These are phyloP conservation scores for Atherinomorus stipes DNA, from an alignment of 2,113 vertebrate species.

Conservation along the genomic window DNA sequence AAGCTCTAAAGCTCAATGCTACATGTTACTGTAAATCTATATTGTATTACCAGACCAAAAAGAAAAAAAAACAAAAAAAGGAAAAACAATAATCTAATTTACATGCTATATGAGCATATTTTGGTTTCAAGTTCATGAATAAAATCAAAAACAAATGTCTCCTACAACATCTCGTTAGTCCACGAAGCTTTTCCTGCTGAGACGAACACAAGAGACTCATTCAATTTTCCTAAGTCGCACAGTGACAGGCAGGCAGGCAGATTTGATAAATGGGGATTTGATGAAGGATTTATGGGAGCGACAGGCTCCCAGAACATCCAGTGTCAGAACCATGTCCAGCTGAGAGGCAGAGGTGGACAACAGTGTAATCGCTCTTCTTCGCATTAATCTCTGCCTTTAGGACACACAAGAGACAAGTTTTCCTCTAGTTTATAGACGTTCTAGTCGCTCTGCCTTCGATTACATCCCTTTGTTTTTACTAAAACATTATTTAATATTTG, in stretches of 20 bases:
- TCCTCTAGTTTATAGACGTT: background rate
- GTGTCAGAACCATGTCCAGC: background rate
- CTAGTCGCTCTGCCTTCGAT: background rate
- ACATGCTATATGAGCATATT: background rate
- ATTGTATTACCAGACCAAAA: background rate
- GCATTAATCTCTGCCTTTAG: background rate
- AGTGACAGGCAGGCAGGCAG: conserved; percentile 48
- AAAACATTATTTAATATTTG: too few species aligned
- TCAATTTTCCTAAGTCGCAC: conserved; percentile 1
- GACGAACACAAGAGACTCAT: conserved; percentile 4
- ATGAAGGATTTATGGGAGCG: conserved; percentile 30
- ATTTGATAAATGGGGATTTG: conserved; percentile 55
- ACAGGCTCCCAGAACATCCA: background rate
- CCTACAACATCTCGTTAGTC: conserved; percentile 2
- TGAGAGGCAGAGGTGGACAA: background rate
- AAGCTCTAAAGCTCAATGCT: conserved; percentile 8
- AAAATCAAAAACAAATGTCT: conserved; percentile 20
- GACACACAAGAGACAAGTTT: background rate
- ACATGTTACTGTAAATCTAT: too few species aligned
- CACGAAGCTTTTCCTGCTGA: background rate
- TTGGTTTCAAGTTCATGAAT: conserved; percentile 1
- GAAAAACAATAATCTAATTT: background rate
- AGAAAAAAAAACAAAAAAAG: background rate
- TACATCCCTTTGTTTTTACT: background rate
- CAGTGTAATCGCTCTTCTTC: conserved; percentile 18